These are phyloP conservation scores for Orientallactaga sibirica DNA, from an alignment of 2,797 vertebrate genomes.

Conservation along the genomic window DNA sequence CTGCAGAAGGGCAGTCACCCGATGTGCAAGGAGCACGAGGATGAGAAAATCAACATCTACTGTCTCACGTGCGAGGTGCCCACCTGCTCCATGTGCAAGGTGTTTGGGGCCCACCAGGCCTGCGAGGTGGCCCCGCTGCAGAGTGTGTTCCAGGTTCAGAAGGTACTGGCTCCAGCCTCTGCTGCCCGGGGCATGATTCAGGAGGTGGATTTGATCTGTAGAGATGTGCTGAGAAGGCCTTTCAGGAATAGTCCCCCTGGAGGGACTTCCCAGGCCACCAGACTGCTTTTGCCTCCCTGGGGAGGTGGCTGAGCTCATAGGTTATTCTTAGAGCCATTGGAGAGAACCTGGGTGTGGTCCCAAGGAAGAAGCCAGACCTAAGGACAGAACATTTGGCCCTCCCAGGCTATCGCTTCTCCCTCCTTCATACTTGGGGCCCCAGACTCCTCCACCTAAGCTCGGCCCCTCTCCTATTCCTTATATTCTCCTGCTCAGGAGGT, in stretches of 20 bases:
- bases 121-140: conserved; percentile 95
- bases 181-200: not conserved
- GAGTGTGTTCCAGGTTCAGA: conserved; percentile 93
- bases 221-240: conserved; percentile 79
- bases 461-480: not conserved
- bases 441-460: not conserved
- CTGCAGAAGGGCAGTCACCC: conserved; percentile 94
- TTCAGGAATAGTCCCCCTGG: conserved; percentile 77
- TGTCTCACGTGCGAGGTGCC: conserved; percentile 95
- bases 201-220: conserved; percentile 16
- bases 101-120: conserved; percentile 97
- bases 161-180: conserved; percentile 83
- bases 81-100: conserved; percentile 99
- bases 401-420: conserved; percentile 47
- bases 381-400: conserved; percentile 48
- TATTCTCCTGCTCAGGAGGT: not conserved
- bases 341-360: conserved; percentile 63
- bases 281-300: conserved; percentile 67
- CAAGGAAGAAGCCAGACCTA: conserved; percentile 43
- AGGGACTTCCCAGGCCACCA: conserved; percentile 63
- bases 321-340: conserved; percentile 87
- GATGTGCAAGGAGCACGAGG: conserved; percentile 96
- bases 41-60: conserved; percentile 98
- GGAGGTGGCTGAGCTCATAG: conserved; percentile 80
- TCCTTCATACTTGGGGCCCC: not conserved